Evolutionary conservation across 2,797 vertebrate species (phyloP).

Genomic region (Myripristis murdjan): DNA sequence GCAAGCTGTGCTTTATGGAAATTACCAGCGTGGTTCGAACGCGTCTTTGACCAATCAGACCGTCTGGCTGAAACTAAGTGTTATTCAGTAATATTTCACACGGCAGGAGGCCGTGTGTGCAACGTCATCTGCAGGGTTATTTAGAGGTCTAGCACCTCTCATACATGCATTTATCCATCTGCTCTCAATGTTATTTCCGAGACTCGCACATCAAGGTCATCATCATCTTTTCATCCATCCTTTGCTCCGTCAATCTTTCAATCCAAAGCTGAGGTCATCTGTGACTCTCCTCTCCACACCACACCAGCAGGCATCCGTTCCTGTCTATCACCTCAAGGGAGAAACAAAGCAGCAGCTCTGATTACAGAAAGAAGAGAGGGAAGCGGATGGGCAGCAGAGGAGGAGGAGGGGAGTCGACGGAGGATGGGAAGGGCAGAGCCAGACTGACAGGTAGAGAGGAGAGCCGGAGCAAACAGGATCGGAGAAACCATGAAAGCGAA

Average conservation of each 20-base stretch:
- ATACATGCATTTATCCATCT: neutral
- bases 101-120: neutral
- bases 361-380: constrained; percentile 19
- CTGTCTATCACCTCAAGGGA: constrained; percentile 9
- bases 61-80: neutral
- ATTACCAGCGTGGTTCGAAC: neutral
- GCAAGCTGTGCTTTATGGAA: too few relatives aligned
- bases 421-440: neutral
- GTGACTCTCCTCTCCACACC: neutral
- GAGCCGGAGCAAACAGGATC: constrained; percentile 17
- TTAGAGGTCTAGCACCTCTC: too few relatives aligned
- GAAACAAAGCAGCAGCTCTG: constrained; percentile 12
- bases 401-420: neutral
- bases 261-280: constrained; percentile 7
- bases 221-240: neutral
- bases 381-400: constrained; percentile 14
- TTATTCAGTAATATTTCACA: neutral
- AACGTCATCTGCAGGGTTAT: too few relatives aligned
- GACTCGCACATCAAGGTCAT: neutral
- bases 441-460: constrained; percentile 16
- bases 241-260: constrained; percentile 1
- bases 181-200: neutral
- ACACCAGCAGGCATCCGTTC: neutral
- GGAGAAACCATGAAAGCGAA: constrained; percentile 6
- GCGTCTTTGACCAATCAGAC: constrained; percentile 1